Conservation (phyloP, 2,113 vertebrate genomes). For the Ranitomeya imitator region DNA sequence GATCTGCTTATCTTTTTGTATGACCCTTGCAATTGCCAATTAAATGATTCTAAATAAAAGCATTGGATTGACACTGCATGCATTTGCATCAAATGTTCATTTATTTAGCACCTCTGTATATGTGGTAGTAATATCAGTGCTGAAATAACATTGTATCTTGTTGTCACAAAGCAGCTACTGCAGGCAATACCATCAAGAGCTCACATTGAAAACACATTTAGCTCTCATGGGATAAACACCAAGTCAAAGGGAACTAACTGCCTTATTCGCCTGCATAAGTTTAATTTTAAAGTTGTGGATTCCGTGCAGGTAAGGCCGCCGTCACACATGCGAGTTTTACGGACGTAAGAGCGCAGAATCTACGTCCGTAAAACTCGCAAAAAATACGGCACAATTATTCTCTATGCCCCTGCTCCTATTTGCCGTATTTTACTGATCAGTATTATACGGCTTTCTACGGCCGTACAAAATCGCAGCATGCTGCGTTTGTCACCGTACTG, state of each 20-base stretch:
- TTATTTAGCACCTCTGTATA: neutral
- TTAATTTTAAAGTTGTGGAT: neutral
- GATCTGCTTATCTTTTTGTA: too few species aligned
- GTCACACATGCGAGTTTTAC: too few species aligned
- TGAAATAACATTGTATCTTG: neutral
- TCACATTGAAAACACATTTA: neutral
- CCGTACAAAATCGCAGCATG: too few species aligned
- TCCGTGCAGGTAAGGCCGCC: neutral
- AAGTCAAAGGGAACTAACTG: neutral
- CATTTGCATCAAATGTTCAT: neutral
- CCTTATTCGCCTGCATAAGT: neutral
- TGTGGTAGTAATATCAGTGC: neutral
- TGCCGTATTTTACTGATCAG: too few species aligned
- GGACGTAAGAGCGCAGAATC: too few species aligned
- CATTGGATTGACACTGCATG: neutral
- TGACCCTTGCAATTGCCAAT: too few species aligned
- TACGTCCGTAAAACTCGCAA: too few species aligned
- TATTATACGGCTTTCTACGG: too few species aligned
- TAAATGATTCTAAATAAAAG: neutral
- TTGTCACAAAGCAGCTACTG: neutral
- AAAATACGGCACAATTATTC: too few species aligned
- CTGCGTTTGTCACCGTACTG: too few species aligned
- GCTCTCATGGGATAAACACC: neutral
- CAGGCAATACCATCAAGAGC: constrained; percentile 3
- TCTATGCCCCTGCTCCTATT: too few species aligned